These are phyloP conservation scores for Lordiphosa mommai DNA, from an alignment of 1,140 invertebrate species.

Conservation along the genomic window DNA sequence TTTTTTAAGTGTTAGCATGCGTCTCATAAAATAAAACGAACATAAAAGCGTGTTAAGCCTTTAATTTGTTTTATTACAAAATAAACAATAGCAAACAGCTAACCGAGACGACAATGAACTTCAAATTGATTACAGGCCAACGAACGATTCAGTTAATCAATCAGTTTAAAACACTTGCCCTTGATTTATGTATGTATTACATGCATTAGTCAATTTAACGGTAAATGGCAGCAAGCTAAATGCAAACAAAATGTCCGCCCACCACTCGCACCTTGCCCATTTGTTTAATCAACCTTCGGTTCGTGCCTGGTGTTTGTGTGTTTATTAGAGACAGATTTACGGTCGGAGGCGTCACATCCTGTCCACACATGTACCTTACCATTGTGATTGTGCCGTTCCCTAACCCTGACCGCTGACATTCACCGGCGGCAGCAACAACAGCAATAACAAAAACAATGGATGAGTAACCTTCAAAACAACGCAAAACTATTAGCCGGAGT, in stretches of 20 bases:
- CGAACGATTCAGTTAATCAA: slow-evolving; percentile 47
- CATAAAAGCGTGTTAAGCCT: slow-evolving; percentile 23
- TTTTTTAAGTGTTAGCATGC: slow-evolving; percentile 66
- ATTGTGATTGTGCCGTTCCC: neutral
- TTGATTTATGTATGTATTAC: slow-evolving; percentile 16
- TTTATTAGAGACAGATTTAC: slow-evolving; percentile 63
- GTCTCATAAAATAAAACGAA: slow-evolving; percentile 22
- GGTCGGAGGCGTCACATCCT: slow-evolving; percentile 59
- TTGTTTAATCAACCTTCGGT: slow-evolving; percentile 60
- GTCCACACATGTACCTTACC: slow-evolving; percentile 14
- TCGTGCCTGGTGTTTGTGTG: slow-evolving; percentile 14
- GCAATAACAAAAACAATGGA: neutral
- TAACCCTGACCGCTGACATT: slow-evolving; percentile 50
- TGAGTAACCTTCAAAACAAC: slow-evolving; percentile 20
- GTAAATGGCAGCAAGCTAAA: slow-evolving; percentile 1
- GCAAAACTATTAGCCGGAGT: slow-evolving; percentile 22
- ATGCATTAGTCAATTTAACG: slow-evolving; percentile 12
- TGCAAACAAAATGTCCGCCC: slow-evolving; percentile 35
- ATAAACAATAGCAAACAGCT: slow-evolving; percentile 34
- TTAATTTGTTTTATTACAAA: slow-evolving; percentile 8
- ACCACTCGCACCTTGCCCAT: slow-evolving; percentile 27
- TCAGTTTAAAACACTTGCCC: slow-evolving; percentile 12
- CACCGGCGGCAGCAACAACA: slow-evolving; percentile 13
- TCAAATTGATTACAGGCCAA: slow-evolving; percentile 46
- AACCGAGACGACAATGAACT: slow-evolving; percentile 33